Base-by-base conservation (phyloP, 37 sponge, comb jelly and placozoan genomes). In the Sycon ciliatum region DNA sequence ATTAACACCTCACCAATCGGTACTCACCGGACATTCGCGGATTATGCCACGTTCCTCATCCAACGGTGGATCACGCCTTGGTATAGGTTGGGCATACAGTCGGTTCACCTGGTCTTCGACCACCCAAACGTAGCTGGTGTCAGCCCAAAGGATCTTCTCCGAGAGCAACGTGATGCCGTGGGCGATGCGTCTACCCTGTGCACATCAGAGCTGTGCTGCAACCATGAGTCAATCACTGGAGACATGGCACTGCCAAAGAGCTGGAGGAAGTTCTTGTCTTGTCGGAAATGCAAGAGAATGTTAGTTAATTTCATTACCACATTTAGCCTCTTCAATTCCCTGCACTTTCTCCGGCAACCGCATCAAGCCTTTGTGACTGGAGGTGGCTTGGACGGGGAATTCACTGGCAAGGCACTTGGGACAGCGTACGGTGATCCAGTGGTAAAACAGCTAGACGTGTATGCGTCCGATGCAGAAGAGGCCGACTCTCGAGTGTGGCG, bases 31-130 rank as follows among this genome's bases (percentile, higher is more conserved):
- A 73, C 74, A 4, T n/a, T 58, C 3, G 39, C 22, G 24, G 74
- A 73, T 18, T 73, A 73, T 73, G 63, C 63, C 5, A 73, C n/a
- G 3, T 73, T 73, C 20, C 63, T 73, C 11, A 5, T 73, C 3
- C 3, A 3, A 3, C 9, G 74, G 24, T 36, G 18, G 20, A 35
- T 73, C 18, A 2, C 42, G 5, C 3, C 74, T 3, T 39, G 60
- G 23, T 58, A 60, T 11, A 33, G 7, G 3, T 36, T 39, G 37
- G 74, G 63, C 11, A 23, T 20, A 4, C 52, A 28, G 36, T 34
- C 52, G 32, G 11, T 71, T 3, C 72, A 69, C 28, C 38, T 73
- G 4, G 38, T 73, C 16, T 73, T 73, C 37, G 74, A 73, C 63
- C 57, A 18, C 3, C 74, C 74, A 18, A 56, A 56, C 1, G n/a